Conservation (phyloP, 2,888 invertebrate species). For the Polymixis flavicincta region DNA sequence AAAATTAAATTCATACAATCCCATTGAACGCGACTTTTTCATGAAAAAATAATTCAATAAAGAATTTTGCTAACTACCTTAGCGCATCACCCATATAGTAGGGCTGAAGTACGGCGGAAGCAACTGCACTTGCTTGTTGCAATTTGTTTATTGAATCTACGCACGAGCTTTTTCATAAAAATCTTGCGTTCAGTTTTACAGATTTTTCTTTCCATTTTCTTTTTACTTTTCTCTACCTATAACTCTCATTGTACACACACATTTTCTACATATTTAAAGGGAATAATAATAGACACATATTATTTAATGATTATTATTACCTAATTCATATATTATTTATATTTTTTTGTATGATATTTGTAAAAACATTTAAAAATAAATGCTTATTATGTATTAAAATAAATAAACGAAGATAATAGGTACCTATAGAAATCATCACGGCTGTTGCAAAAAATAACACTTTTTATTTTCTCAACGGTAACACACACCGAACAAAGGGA, state of each 20-base stretch:
- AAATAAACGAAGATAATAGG: background rate
- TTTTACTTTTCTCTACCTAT: background rate
- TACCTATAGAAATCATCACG: background rate
- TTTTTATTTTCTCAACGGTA: constrained; percentile 49
- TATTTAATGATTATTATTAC: too few relatives aligned
- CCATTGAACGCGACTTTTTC: too few relatives aligned
- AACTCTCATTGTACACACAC: background rate
- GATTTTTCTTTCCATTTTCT: background rate
- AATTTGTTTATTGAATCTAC: background rate
- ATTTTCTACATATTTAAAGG: background rate
- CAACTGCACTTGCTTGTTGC: background rate
- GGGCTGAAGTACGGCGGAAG: background rate
- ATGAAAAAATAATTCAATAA: too few relatives aligned
- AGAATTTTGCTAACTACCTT: too few relatives aligned
- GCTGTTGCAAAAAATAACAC: constrained; percentile 25
- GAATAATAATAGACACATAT: background rate
- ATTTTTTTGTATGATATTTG: too few relatives aligned
- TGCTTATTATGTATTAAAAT: too few relatives aligned
- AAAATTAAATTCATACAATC: too few relatives aligned
- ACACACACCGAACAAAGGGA: constrained; percentile 40
- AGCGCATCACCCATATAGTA: background rate
- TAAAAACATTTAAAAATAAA: too few relatives aligned
- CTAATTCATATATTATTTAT: too few relatives aligned
- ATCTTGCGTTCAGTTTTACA: background rate
- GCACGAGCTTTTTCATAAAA: background rate